phyloP scores from a whole-genome alignment of 1,140 invertebrate genomes.

The Diuraphis noxia region DNA sequence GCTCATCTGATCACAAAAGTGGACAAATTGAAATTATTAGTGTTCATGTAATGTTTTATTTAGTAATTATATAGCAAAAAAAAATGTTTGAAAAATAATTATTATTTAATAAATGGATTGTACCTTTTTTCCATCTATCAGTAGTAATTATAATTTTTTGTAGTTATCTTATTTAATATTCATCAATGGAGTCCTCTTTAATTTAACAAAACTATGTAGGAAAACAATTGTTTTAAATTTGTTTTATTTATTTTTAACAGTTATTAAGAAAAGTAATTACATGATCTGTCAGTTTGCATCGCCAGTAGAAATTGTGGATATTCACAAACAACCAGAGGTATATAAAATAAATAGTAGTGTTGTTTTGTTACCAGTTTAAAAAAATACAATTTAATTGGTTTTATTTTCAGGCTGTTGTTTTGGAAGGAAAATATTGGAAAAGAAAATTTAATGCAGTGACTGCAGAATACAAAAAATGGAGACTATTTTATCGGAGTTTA shows the following conservation, averaged over 20 bases:
- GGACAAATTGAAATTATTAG: not conserved
- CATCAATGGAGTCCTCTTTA: not conserved
- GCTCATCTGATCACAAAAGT: not conserved
- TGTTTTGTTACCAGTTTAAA: slow-evolving; percentile 35
- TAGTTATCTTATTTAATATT: not conserved
- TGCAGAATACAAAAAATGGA: slow-evolving; percentile 99
- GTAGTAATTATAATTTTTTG: not conserved
- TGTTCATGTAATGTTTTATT: not conserved
- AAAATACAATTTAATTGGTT: slow-evolving; percentile 29
- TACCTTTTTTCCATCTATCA: not conserved
- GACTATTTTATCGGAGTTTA: slow-evolving; percentile 88
- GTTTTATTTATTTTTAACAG: slow-evolving; percentile 65
- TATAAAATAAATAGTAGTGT: slow-evolving; percentile 56
- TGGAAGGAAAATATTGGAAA: slow-evolving; percentile 99
- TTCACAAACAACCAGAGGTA: slow-evolving; percentile 95
- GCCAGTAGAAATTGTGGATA: slow-evolving; percentile 83
- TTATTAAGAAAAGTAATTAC: slow-evolving; percentile 87
- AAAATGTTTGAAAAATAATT: not conserved
- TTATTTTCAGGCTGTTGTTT: slow-evolving; percentile 76
- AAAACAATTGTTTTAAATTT: not conserved
- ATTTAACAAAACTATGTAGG: not conserved
- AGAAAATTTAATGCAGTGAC: slow-evolving; percentile 92
- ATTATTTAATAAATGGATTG: not conserved
- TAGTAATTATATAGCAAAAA: too few species aligned
- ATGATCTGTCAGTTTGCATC: slow-evolving; percentile 94